Percentiles rank a stretch among this genome's conserved stretches.
These are phyloP conservation scores for Drosophila oshimai DNA, from an alignment of 1,140 invertebrate genomes.

Conservation along the genomic window DNA sequence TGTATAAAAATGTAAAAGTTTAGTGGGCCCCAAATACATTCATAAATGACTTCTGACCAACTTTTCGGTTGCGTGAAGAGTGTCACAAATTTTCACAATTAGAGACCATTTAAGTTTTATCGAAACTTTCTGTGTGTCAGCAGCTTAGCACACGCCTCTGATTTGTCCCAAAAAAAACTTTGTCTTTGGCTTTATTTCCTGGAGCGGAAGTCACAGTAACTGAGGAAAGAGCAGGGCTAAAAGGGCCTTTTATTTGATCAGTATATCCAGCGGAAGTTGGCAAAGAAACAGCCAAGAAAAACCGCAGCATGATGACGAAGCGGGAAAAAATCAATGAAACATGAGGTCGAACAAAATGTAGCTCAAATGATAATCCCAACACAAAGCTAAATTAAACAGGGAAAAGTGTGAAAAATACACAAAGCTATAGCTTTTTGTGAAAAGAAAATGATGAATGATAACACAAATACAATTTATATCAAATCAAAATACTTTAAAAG, in stretches of 20 bases:
- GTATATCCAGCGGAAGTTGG: constrained; percentile 32
- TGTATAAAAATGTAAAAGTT: constrained; percentile 34
- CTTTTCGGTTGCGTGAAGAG: constrained; percentile 13
- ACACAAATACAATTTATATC: no score
- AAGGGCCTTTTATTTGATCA: constrained; percentile 38
- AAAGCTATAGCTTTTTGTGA: no score
- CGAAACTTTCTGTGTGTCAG: constrained; percentile 50
- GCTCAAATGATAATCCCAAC: constrained; percentile 22
- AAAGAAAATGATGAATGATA: no score
- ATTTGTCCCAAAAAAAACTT: constrained; percentile 23
- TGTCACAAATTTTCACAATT: constrained; percentile 56
- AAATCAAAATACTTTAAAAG: no score
- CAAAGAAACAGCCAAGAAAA: constrained; percentile 27
- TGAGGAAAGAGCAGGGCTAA: constrained; percentile 1
- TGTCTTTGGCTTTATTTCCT: constrained; percentile 15
- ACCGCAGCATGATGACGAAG: constrained; percentile 13
- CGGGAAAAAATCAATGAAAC: constrained; percentile 58
- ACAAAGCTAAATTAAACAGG: constrained; percentile 2
- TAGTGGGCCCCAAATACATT: constrained; percentile 46
- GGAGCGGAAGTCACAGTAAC: constrained; percentile 9
- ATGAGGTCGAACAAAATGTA: constrained; percentile 24
- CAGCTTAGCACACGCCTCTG: constrained; percentile 49
- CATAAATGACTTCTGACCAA: constrained; percentile 61
- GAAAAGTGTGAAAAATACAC: not conserved
- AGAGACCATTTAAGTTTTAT: constrained; percentile 71